These are phyloP conservation scores for Cheilinus undulatus DNA, from an alignment of 2,113 vertebrate genomes.

Conservation along the genomic window DNA sequence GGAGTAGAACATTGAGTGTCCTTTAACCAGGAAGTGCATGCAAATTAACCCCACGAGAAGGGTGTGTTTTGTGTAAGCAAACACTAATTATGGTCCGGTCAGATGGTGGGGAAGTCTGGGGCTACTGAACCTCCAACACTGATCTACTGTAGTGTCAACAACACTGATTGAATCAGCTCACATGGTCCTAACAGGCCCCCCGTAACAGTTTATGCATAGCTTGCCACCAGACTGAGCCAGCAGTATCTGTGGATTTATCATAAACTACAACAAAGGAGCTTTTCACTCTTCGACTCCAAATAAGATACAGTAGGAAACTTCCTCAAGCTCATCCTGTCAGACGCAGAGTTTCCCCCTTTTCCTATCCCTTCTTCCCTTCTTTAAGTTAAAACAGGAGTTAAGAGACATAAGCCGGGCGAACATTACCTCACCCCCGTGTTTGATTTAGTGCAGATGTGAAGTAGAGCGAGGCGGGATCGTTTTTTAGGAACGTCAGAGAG, in stretches of 20 bases:
- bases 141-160: conserved; percentile 82
- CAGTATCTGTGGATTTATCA: conserved; percentile 83
- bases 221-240: conserved; percentile 72
- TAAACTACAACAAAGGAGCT: conserved; percentile 79
- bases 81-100: conserved; percentile 80
- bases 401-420: conserved; percentile 82
- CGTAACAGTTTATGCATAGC: conserved; percentile 65
- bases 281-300: conserved; percentile 71
- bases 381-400: conserved; percentile 89
- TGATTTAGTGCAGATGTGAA: conserved; percentile 93
- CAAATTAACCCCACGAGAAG: conserved; percentile 75
- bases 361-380: conserved; percentile 52
- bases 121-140: conserved; percentile 74
- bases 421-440: conserved; percentile 87
- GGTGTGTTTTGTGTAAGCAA: conserved; percentile 82
- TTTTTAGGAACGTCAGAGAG: conserved; percentile 77
- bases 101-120: conserved; percentile 65
- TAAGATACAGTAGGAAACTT: conserved; percentile 74
- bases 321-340: conserved; percentile 60
- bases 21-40: conserved; percentile 80
- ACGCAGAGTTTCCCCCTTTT: conserved; percentile 65
- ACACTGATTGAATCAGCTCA: conserved; percentile 76
- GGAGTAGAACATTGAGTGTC: conserved; percentile 49
- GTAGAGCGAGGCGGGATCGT: conserved; percentile 83
- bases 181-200: conserved; percentile 63